Evolutionary conservation across 2,888 invertebrate species (phyloP).

Genomic region (Sturmia bella): DNA sequence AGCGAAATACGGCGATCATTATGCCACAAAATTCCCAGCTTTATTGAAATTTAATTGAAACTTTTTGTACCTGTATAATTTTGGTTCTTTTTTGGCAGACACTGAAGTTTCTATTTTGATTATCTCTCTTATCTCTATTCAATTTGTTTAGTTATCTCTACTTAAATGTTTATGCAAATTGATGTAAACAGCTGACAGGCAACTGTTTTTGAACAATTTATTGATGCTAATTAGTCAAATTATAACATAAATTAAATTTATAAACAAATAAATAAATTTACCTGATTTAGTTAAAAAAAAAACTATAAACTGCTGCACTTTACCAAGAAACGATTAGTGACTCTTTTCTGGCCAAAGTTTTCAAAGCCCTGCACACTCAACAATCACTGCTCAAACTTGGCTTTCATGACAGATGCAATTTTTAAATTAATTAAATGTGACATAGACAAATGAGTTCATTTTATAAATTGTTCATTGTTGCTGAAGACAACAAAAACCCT

Average conservation of each 20-base stretch:
- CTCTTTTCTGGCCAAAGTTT: background rate
- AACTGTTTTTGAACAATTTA: too few species aligned
- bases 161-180: background rate
- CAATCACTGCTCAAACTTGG: constrained; percentile 7
- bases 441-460: constrained; percentile 45
- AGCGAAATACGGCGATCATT: too few species aligned
- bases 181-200: too few species aligned
- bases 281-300: too few species aligned
- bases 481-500: constrained; percentile 8
- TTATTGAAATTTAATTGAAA: too few species aligned
- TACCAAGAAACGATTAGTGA: too few species aligned
- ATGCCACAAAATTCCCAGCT: too few species aligned
- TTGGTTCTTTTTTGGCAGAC: too few species aligned
- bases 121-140: background rate
- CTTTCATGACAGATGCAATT: constrained; percentile 20
- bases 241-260: constrained; percentile 30
- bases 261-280: constrained; percentile 7
- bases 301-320: too few species aligned
- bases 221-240: constrained; percentile 28
- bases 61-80: too few species aligned
- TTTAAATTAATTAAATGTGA: constrained; percentile 46
- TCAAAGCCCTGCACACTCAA: constrained; percentile 19
- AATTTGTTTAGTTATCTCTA: background rate
- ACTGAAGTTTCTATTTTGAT: background rate
- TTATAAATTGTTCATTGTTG: background rate